Base-by-base conservation (phyloP, 2,888 invertebrate genomes). In the Nasonovia ribisnigri region DNA sequence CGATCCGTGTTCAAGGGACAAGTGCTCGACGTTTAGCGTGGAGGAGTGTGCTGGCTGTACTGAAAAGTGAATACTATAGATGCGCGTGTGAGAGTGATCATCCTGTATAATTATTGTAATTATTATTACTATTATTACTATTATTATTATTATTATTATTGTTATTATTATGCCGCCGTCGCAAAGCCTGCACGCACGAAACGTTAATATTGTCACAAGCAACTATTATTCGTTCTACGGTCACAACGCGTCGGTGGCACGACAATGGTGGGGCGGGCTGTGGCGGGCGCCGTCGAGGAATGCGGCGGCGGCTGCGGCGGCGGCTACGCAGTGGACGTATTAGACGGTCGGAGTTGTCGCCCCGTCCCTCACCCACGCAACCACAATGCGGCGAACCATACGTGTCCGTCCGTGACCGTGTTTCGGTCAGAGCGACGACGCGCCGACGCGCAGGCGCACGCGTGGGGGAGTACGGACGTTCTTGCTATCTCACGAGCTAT, bases 251-350 rank as follows among this genome's bases (percentile, higher is more conserved):
- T 77, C 77, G 77, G 36, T 26, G 36, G 11, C 26, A 57, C 57
- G 67, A 42, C 51, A 5, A 46, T 16, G 26, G 36, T 36, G 48
- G 4, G 90, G 60, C 1, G 67, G 67, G 8, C 24, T 20, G n/a
- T 11, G 10, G 60, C 10, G 51, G 91, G 48, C 26, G 48, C 51
- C 77, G 91, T 48, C 42, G 42, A 26, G 91, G 91, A 91, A 77
- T 91, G 91, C 51, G 91, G 57, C 57, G 89, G 88, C 54, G 36
- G 29, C n/a, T n/a, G n/a, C n/a, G n/a, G n/a, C 29, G 60, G 60
- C 11, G 57, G 57, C 54, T 77, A 8, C 36, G 36, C 36, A 42
- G 77, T 77, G 36, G 77, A 77, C 2, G 36, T 77, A 77, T 36
- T 77, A 24, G 36, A 77, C 36, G 77, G 0, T 77, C 77, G 77